Conservation (phyloP, 1,140 invertebrate genomes). For the Alviniconcha marisindica region DNA sequence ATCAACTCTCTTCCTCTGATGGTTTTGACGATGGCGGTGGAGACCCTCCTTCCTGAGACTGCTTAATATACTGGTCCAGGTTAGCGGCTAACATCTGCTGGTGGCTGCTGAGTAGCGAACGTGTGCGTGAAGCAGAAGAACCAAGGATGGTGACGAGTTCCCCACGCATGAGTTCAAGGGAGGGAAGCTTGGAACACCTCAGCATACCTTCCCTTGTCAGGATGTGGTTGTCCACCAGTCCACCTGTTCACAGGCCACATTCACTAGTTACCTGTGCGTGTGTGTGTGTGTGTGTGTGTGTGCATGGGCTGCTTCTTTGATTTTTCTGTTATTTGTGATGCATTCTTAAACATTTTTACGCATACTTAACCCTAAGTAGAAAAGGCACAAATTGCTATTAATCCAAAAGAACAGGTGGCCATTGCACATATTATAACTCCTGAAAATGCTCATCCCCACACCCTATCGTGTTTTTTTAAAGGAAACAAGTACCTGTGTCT, state of each 20-base stretch:
- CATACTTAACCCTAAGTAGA: too few species aligned
- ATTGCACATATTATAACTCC: too few species aligned
- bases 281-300: too few species aligned
- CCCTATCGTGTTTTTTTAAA: too few species aligned
- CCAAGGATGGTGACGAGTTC: slow-evolving; percentile 47
- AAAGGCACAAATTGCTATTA: too few species aligned
- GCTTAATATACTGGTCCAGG: slow-evolving; percentile 48
- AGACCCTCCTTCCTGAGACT: slow-evolving; percentile 27
- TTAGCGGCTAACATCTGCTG: slow-evolving; percentile 45
- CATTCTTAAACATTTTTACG: too few species aligned
- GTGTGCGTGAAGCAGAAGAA: slow-evolving; percentile 39
- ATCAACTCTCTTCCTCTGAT: not conserved
- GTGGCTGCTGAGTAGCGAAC: slow-evolving; percentile 40
- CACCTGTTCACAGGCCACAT: slow-evolving; percentile 41
- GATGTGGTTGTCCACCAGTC: slow-evolving; percentile 46
- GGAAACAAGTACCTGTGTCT: too few species aligned
- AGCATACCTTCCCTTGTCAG: slow-evolving; percentile 43
- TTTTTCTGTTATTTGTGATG: too few species aligned
- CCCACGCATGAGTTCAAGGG: slow-evolving; percentile 44
- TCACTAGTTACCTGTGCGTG: too few species aligned
- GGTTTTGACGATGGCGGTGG: not conserved
- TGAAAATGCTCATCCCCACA: too few species aligned
- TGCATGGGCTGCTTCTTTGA: too few species aligned
- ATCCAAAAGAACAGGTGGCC: too few species aligned
- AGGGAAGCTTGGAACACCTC: slow-evolving; percentile 42